A percentile compares a stretch with the other conserved stretches of the same genome.
Conservation (phyloP, 2,113 vertebrate genomes). For the Macquaria ambigua region DNA sequence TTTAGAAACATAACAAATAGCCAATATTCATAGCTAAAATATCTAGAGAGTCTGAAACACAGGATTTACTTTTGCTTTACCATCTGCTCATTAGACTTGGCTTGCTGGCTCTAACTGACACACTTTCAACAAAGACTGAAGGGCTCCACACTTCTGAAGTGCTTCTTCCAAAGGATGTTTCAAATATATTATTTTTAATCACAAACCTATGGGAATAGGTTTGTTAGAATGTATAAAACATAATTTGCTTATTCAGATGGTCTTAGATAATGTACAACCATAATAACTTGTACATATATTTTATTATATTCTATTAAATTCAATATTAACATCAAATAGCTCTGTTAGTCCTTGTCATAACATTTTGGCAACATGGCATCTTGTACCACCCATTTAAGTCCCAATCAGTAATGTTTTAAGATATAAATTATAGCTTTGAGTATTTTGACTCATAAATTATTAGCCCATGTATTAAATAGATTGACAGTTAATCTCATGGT, state of each 20-base stretch:
- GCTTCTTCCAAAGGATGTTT: background rate
- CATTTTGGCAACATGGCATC: background rate
- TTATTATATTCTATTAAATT: conserved; percentile 12
- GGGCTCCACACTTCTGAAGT: background rate
- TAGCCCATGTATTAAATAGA: background rate
- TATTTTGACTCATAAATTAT: background rate
- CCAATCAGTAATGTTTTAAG: background rate
- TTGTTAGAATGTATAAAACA: background rate
- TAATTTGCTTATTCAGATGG: background rate
- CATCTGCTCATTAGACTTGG: background rate
- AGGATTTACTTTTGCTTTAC: background rate
- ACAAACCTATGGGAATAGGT: background rate
- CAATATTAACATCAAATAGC: background rate
- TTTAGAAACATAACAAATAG: conserved; percentile 15
- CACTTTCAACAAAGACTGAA: background rate
- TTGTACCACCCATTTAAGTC: background rate
- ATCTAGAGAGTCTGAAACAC: background rate
- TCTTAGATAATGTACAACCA: background rate
- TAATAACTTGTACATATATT: background rate
- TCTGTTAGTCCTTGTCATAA: background rate
- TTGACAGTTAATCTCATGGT: background rate
- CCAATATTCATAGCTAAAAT: background rate
- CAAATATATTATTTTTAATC: background rate
- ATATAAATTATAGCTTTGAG: background rate
- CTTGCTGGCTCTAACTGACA: background rate